Base-by-base conservation (phyloP, 2,888 invertebrate genomes). In the Stenodema calcarata region DNA sequence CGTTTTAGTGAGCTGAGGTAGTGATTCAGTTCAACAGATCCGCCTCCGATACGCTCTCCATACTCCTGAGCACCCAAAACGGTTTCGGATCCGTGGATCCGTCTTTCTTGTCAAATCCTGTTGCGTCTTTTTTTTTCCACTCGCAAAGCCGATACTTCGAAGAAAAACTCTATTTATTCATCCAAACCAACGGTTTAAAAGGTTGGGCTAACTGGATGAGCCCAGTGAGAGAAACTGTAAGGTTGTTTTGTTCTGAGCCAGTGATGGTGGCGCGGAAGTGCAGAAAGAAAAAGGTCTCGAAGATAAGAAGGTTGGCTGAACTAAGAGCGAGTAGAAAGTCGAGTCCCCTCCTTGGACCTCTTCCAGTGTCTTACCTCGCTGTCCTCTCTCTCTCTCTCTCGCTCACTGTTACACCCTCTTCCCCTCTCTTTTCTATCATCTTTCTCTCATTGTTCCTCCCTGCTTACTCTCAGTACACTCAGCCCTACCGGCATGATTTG, bases 281-380 rank as follows among this genome's bases (percentile, higher is more conserved):
- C 73, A 78, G 85, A 75, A 88, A 86, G 82, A 86, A 87, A 83
- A 83, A 28, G 83, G 50, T 18, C 23, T 23, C 30, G 27, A 30
- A 73, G 78, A 86, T 73, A 86, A 86, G 84, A 84, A 84, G 84
- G 84, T 87, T 88, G 88, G 87, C 88, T 84, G 88, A 88, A 88
- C 88, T 88, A 88, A 84, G 84, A 87, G 88, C 69, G 80, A 88
- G 62, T 88, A 88, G 88, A 88, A 88, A 88, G 88, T 88, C 41
- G 41, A 35, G 42, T 82, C 82, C 70, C 70, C 69, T 70, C 70
- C 69, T 62, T 82, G 42, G 82, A 41, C 69, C 70, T 12, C 69
- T 62, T 12, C 14, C 42, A 11, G 41, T 9, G 44, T 47, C 75
- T 27, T 75, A n/a, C 69, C 35, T 81, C 83, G 23, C 83, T 70